These are phyloP conservation scores for Melanotaenia maccullochi DNA, from an alignment of 2,797 vertebrate species.

Conservation along the genomic window DNA sequence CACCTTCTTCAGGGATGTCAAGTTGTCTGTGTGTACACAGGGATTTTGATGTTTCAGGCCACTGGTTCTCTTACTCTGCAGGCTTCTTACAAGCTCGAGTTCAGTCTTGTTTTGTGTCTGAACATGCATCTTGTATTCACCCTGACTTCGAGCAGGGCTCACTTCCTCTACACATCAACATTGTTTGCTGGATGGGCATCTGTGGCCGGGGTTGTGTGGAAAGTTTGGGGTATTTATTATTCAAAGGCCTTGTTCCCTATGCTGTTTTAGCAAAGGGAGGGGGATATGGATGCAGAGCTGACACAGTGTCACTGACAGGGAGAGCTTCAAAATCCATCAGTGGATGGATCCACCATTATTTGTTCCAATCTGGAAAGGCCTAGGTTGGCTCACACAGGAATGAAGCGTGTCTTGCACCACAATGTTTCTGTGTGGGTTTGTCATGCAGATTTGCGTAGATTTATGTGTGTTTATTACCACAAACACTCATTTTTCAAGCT, in stretches of 20 bases:
- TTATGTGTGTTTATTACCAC: slow-evolving; percentile 6
- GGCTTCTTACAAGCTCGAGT: slow-evolving; percentile 43
- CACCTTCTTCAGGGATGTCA: slow-evolving; percentile 59
- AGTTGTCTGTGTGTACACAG: slow-evolving; percentile 71
- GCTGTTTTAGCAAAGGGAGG: slow-evolving; percentile 82
- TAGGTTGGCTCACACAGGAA: slow-evolving; percentile 68
- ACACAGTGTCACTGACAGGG: slow-evolving; percentile 80
- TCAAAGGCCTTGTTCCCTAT: slow-evolving; percentile 87
- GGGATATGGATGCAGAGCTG: slow-evolving; percentile 80
- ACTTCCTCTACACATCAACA: slow-evolving; percentile 83
- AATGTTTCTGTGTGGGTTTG: slow-evolving; percentile 28
- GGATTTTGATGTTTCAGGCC: slow-evolving; percentile 69
- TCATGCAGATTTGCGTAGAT: slow-evolving; percentile 26
- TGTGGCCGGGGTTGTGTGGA: slow-evolving; percentile 75
- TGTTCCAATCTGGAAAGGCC: slow-evolving; percentile 75
- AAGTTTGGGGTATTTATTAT: slow-evolving; percentile 87
- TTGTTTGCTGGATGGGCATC: slow-evolving; percentile 84
- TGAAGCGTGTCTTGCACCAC: slow-evolving; percentile 32
- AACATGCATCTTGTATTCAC: slow-evolving; percentile 81
- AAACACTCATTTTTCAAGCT: slow-evolving; percentile 16
- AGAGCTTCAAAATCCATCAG: slow-evolving; percentile 74
- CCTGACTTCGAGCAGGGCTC: slow-evolving; percentile 63
- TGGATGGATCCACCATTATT: slow-evolving; percentile 71
- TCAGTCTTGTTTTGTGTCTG: slow-evolving; percentile 67
- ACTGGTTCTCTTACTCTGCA: slow-evolving; percentile 59